Evolutionary conservation across 2,797 vertebrate species (phyloP).

Genomic region (Danio aesculapii): DNA sequence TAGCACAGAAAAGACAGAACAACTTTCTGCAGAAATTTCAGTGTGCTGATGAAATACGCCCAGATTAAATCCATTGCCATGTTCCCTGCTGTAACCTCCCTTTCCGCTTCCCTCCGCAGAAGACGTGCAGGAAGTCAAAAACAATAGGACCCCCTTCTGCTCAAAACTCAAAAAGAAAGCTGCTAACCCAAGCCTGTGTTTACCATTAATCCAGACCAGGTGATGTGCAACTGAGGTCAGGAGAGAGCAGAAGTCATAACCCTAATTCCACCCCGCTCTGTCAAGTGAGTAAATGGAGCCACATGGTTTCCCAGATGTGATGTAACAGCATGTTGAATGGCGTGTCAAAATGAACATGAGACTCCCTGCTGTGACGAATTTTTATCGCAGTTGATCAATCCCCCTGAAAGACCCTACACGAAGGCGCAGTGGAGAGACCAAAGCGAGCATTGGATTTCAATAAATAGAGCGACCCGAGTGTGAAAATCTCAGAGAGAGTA

Average conservation of each 20-base stretch:
- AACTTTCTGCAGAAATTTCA: not conserved
- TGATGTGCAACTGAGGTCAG: slow-evolving; percentile 29
- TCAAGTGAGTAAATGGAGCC: slow-evolving; percentile 42
- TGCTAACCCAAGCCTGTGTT: not conserved
- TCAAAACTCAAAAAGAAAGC: slow-evolving; percentile 20
- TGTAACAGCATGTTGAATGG: slow-evolving; percentile 40
- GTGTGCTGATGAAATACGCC: slow-evolving; percentile 1
- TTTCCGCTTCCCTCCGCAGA: slow-evolving; percentile 58
- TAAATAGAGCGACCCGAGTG: not conserved
- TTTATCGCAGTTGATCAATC: not conserved
- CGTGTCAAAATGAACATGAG: slow-evolving; percentile 20
- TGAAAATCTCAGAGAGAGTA: not conserved
- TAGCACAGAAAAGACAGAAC: not conserved
- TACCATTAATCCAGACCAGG: slow-evolving; percentile 34
- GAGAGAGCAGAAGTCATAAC: slow-evolving; percentile 29
- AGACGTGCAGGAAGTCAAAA: slow-evolving; percentile 46
- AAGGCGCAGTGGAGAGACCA: not conserved
- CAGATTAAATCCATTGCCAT: slow-evolving; percentile 25
- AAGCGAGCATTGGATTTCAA: not conserved
- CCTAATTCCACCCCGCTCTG: not conserved
- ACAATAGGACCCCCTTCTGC: slow-evolving; percentile 43
- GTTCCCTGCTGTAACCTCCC: slow-evolving; percentile 64
- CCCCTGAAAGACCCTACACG: slow-evolving; percentile 14
- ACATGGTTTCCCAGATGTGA: slow-evolving; percentile 48
- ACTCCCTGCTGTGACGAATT: slow-evolving; percentile 11